Evolutionary conservation across 2,797 vertebrate genomes (phyloP), one percentile per base, ranked within the genome.

Genomic region (Oophaga sylvatica): DNA sequence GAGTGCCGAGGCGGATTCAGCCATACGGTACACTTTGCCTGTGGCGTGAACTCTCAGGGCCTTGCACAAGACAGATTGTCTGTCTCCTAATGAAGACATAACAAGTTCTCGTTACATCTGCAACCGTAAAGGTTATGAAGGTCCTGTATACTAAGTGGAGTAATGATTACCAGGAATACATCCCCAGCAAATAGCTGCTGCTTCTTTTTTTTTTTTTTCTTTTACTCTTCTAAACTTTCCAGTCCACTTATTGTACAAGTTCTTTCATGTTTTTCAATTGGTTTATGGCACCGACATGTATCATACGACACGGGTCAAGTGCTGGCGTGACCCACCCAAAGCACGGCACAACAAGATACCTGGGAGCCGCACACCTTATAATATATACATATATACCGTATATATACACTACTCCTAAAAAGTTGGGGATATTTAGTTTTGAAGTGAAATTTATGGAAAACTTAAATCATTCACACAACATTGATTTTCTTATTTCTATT

Each of bases 31-130:
- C 65, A 80, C 19, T 86, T 7, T 60, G 53, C 86, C n/a, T 62
- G 85, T 9, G 45, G 68, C 53, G 2, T 53, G 22, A 31, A 80
- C 88, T 76, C 81, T 19, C 45, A 45, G 26, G 15, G 77, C 85
- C 80, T 5, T 78, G 19, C 75, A 59, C 77, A 2, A 41, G 29
- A 86, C 80, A 65, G 11, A 86, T 80, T 71, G 65, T 88, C 53
- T 84, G 12, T 83, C 87, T 75, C 76, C 86, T 56, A 41, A 80
- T 29, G 59, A 73, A 88, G 53, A 86, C 77, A 87, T 12, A 9
- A 20, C 0, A 70, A 0, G 1, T 71, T 85, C 71, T 84, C 83
- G 8, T 84, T 80, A 62, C 17, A 60, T 53, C 0, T 10, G 35
- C 1, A 15, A n/a, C 73, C 84, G 59, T 63, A 87, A 53, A 68